These are phyloP conservation scores for Apus apus DNA, from an alignment of 2,113 vertebrate species.

Conservation along the genomic window DNA sequence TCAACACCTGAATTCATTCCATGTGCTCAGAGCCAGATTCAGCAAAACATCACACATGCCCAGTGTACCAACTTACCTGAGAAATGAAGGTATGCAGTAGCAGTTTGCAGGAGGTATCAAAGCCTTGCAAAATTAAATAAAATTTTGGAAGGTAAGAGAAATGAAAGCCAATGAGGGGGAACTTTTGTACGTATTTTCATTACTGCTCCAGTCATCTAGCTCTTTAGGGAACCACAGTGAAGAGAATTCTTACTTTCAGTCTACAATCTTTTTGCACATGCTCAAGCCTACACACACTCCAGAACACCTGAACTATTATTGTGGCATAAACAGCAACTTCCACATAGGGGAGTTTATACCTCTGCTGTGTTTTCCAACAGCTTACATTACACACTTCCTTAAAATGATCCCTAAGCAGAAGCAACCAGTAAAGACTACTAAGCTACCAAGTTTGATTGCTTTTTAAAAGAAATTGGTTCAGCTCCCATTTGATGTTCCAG, in stretches of 20 bases:
- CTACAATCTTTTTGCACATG: background rate
- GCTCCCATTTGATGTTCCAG: background rate
- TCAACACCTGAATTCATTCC: background rate
- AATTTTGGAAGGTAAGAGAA: conserved; percentile 47
- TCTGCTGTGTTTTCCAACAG: background rate
- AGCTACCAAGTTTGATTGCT: background rate
- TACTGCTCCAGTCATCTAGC: background rate
- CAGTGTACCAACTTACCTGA: conserved; percentile 37
- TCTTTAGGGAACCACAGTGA: background rate
- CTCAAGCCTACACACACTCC: background rate
- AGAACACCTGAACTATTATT: background rate
- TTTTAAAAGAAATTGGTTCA: background rate
- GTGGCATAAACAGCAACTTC: background rate
- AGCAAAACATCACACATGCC: background rate
- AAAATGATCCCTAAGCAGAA: background rate
- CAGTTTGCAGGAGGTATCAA: conserved; percentile 17
- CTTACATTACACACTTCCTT: background rate
- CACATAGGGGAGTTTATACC: background rate
- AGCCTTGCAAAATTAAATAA: conserved; percentile 49
- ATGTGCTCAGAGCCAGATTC: background rate
- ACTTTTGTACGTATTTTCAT: background rate
- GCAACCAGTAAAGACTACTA: background rate
- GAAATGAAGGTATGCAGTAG: conserved; percentile 16
- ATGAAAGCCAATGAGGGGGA: background rate
- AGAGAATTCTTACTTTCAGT: background rate